These are phyloP conservation scores for Nothocercus nigrocapillus DNA, from an alignment of 2,113 vertebrate species.

Conservation along the genomic window DNA sequence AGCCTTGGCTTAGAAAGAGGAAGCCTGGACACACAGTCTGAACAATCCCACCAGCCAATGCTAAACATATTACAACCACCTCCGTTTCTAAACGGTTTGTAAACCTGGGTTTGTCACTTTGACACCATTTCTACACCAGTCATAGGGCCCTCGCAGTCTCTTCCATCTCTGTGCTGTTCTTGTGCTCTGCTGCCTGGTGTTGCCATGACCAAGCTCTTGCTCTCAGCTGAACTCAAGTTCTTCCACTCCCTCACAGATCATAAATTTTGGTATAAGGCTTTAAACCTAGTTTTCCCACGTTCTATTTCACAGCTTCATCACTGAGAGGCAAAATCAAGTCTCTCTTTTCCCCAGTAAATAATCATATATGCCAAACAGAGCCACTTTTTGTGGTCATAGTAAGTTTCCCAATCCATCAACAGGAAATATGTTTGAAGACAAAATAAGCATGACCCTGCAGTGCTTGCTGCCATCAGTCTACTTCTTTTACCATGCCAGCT, in stretches of 20 bases:
- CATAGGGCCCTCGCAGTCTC: fast-evolving
- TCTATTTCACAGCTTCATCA: background rate
- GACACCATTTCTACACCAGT: background rate
- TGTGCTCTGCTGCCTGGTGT: background rate
- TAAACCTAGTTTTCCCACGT: background rate
- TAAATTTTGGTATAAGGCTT: background rate
- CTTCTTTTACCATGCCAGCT: background rate
- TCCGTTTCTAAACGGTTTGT: background rate
- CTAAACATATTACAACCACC: background rate
- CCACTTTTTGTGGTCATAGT: background rate
- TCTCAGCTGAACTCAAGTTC: background rate
- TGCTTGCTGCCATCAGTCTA: background rate
- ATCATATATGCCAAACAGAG: background rate
- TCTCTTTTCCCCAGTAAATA: background rate
- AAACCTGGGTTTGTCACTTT: background rate
- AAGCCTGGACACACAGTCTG: background rate
- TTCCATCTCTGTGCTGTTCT: background rate
- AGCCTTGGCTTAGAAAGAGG: background rate
- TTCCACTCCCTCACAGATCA: background rate
- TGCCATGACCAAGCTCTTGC: background rate
- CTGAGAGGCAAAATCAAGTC: background rate
- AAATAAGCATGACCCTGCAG: background rate
- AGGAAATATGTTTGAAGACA: background rate
- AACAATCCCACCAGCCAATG: background rate
- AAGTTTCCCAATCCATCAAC: background rate